Conservation (phyloP, 1,140 invertebrate species). For the Apolygus lucorum region DNA sequence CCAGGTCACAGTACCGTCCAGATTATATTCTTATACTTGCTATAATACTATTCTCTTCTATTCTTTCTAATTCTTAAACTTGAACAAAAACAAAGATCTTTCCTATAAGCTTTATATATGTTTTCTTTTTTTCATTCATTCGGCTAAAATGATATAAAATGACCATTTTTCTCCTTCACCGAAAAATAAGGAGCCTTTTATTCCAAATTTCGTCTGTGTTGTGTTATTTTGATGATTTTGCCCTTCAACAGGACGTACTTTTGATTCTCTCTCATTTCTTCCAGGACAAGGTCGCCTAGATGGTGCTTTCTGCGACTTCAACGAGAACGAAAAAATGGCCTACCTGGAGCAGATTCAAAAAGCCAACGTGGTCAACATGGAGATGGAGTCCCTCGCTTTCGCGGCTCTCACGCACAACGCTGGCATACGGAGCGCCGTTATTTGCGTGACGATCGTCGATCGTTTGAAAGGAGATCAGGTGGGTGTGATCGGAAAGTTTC, state of each 20-base stretch:
- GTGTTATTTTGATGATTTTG: no score
- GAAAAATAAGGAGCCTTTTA: no score
- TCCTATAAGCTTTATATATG: no score
- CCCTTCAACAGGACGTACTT: background rate
- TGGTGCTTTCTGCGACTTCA: slow-evolving; percentile 94
- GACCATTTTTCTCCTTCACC: no score
- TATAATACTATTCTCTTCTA: no score
- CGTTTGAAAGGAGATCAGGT: slow-evolving; percentile 91
- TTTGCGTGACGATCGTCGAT: slow-evolving; percentile 90
- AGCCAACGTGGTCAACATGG: slow-evolving; percentile 85
- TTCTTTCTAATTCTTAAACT: no score
- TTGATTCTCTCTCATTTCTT: background rate
- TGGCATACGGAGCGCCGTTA: slow-evolving; percentile 83
- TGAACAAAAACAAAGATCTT: no score
- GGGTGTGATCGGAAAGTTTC: slow-evolving; percentile 26
- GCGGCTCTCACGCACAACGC: slow-evolving; percentile 88
- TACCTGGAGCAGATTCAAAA: slow-evolving; percentile 71
- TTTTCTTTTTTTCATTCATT: no score
- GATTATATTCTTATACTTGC: no score
- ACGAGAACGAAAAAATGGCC: slow-evolving; percentile 77
- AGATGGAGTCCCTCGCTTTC: slow-evolving; percentile 94
- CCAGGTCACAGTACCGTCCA: no score
- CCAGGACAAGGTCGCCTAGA: slow-evolving; percentile 67
- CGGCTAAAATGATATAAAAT: no score
- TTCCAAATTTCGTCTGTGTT: no score